These are phyloP conservation scores for Columba janthina DNA, from an alignment of 2,113 vertebrate species.

Conservation along the genomic window DNA sequence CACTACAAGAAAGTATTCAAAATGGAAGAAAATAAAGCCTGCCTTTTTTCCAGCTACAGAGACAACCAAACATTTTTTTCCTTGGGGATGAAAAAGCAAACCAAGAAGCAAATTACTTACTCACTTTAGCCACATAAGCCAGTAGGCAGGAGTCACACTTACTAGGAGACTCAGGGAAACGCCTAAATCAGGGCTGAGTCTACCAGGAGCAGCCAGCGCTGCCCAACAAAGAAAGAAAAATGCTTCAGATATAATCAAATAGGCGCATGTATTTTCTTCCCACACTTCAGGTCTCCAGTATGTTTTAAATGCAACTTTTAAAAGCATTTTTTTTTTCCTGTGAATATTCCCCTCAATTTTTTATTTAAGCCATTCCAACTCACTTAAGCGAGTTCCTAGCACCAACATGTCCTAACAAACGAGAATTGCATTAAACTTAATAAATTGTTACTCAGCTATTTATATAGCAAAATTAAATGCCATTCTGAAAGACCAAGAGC, in stretches of 20 bases:
- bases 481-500: not conserved
- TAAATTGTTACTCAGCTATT: not conserved
- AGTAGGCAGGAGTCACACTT: not conserved
- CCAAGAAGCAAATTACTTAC: not conserved
- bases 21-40: not conserved
- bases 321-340: not conserved
- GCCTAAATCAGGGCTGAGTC: not conserved
- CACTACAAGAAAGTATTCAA: not conserved
- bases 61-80: not conserved
- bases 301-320: not conserved
- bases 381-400: not conserved
- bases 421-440: not conserved
- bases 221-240: not conserved
- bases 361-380: not conserved
- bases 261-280: not conserved
- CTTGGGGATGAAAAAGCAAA: not conserved
- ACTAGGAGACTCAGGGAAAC: fast-evolving
- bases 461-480: not conserved
- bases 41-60: not conserved
- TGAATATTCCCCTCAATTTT: not conserved
- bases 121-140: not conserved
- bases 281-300: not conserved
- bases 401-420: not conserved
- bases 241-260: not conserved
- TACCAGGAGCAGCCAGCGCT: not conserved